Conservation (phyloP, 1,140 invertebrate species). For the Drosophila busckii region DNA sequence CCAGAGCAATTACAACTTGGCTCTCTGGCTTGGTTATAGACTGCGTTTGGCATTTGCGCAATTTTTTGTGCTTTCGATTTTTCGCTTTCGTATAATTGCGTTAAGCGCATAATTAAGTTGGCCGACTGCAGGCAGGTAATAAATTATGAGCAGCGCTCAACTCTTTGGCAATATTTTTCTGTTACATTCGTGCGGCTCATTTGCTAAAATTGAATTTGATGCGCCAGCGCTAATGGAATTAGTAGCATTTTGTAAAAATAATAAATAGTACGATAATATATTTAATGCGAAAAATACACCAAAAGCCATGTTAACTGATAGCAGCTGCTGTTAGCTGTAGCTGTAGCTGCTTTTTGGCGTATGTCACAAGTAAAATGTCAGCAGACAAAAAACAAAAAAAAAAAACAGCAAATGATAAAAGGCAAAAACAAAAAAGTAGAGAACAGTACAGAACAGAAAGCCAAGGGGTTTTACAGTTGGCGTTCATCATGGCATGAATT, state of each 20-base stretch:
- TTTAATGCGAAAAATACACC: slow-evolving; percentile 28
- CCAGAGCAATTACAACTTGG: neutral
- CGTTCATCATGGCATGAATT: slow-evolving; percentile 71
- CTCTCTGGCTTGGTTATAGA: slow-evolving; percentile 8
- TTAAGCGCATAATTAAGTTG: slow-evolving; percentile 70
- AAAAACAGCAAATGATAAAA: slow-evolving; percentile 4
- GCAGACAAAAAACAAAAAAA: slow-evolving; percentile 5
- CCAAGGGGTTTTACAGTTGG: slow-evolving; percentile 40
- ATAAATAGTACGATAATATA: slow-evolving; percentile 20
- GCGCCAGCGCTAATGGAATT: slow-evolving; percentile 54
- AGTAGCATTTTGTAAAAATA: slow-evolving; percentile 54
- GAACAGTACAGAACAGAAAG: slow-evolving; percentile 15
- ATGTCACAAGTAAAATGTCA: slow-evolving; percentile 55
- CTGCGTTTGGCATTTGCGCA: slow-evolving; percentile 30
- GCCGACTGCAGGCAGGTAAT: slow-evolving; percentile 57
- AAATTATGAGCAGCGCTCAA: slow-evolving; percentile 46
- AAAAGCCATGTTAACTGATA: slow-evolving; percentile 43
- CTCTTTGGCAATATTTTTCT: slow-evolving; percentile 38
- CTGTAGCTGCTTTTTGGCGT: no score
- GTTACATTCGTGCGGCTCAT: slow-evolving; percentile 6
- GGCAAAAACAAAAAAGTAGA: slow-evolving; percentile 16
- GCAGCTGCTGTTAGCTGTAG: slow-evolving; percentile 31
- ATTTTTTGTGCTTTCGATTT: slow-evolving; percentile 58
- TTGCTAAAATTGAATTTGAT: slow-evolving; percentile 35
- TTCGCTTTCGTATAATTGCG: slow-evolving; percentile 50